phyloP scores from a whole-genome alignment of 2,888 invertebrate species.

The Vannuccia rotundouncinata region DNA sequence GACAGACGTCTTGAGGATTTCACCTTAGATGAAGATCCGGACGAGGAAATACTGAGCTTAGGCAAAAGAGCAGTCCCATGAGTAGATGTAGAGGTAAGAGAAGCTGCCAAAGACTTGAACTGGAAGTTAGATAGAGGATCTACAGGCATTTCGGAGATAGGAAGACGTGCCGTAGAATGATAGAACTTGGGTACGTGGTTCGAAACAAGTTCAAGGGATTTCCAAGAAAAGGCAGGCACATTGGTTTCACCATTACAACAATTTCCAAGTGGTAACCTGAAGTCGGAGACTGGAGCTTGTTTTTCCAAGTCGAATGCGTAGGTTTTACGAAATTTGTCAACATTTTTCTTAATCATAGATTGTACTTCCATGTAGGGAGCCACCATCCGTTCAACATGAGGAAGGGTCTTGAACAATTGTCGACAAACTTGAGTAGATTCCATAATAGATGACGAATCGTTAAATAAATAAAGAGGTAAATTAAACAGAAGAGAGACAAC shows the following conservation, averaged over 20 bases:
- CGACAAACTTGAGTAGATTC: neutral
- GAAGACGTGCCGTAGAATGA: neutral
- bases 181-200: neutral
- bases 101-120: neutral
- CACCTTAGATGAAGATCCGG: neutral
- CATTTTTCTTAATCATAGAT: neutral
- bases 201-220: neutral
- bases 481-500: no score
- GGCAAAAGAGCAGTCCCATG: neutral
- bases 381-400: neutral
- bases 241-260: neutral
- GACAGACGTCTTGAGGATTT: neutral
- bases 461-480: neutral
- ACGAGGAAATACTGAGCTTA: neutral
- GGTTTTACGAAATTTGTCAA: neutral
- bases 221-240: neutral
- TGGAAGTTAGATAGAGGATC: neutral
- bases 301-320: neutral
- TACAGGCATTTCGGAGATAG: neutral
- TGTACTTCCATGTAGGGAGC: neutral
- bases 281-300: neutral
- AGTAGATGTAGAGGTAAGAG: neutral
- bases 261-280: neutral
- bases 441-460: neutral
- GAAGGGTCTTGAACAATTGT: neutral